Evolutionary conservation across 2,113 vertebrate species (phyloP), one percentile per base, ranked within the genome.

Genomic region (Chlamydotis undulata): DNA sequence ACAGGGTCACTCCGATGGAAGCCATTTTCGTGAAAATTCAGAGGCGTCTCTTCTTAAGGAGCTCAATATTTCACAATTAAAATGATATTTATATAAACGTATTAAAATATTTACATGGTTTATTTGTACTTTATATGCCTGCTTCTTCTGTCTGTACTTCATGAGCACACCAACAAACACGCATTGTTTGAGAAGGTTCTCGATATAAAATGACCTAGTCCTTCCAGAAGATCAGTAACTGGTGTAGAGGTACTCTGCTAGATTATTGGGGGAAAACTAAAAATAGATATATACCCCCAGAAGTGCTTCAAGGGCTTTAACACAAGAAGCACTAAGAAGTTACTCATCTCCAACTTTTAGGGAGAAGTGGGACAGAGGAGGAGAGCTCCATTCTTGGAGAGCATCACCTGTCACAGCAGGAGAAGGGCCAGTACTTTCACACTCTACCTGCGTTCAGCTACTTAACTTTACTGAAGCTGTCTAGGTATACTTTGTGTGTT

Each of bases 321-420:
- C 31, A 25, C 41, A 94, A 95, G 65, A 10, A 85, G 87, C 63
- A 79, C 78, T 84, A 76, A 89, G 94, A 83, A 93, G 61, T 52
- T 45, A 50, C 55, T 95, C 93, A 45, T 90, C 89, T 79, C 73
- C 84, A 91, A 94, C 49, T 96, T 94, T 77, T 39, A 88, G 94
- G 91, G 87, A 78, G 80, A 92, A 84, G 90, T 83, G 52, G 82
- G 75, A 18, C 47, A 87, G 73, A 74, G 79, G 45, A 65, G 41
- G 17, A 33, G 63, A 79, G 87, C 35, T 81, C 22, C 31, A 6
- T 39, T 45, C 41, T 28, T 19, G 49, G 65, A 4, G 22, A 69
- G 28, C 53, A 82, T 39, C 53, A 39, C 65, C 71, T 71, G 77
- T 56, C 78, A 49, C 35, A 73, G 43, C 23, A 93, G 35, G 9